These are phyloP conservation scores for Coluber constrictor DNA, from an alignment of 2,797 vertebrate species.

Conservation along the genomic window DNA sequence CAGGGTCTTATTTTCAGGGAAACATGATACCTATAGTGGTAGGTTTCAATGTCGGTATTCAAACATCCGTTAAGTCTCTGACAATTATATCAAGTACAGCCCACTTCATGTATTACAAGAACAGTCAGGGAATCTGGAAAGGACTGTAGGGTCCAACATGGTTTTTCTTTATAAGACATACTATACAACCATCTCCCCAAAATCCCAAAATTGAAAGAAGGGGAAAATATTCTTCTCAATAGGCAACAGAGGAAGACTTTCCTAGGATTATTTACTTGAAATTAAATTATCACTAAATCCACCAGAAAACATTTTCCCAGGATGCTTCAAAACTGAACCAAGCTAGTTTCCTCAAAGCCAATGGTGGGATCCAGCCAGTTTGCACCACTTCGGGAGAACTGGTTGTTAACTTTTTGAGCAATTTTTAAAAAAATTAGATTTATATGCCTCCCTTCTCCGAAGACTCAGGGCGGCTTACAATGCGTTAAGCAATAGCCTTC, in stretches of 20 bases:
- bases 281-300: not conserved
- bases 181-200: not conserved
- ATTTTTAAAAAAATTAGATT: too few species aligned
- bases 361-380: too few species aligned
- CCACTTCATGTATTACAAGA: not conserved
- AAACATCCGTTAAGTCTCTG: not conserved
- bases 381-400: too few species aligned
- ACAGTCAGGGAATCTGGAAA: not conserved
- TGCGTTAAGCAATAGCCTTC: too few species aligned
- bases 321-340: not conserved
- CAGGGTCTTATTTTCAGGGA: too few species aligned
- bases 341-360: not conserved
- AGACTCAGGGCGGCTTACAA: too few species aligned
- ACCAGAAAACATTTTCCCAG: not conserved
- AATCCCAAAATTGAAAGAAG: not conserved
- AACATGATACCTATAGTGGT: not conserved
- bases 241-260: not conserved
- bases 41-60: not conserved
- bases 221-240: not conserved
- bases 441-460: too few species aligned
- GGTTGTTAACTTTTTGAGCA: too few species aligned
- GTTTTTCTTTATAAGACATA: not conserved
- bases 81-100: not conserved
- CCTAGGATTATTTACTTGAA: not conserved
- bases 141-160: not conserved